phyloP scores from a whole-genome alignment of 2,888 invertebrate species.

The Dugesia japonica region DNA sequence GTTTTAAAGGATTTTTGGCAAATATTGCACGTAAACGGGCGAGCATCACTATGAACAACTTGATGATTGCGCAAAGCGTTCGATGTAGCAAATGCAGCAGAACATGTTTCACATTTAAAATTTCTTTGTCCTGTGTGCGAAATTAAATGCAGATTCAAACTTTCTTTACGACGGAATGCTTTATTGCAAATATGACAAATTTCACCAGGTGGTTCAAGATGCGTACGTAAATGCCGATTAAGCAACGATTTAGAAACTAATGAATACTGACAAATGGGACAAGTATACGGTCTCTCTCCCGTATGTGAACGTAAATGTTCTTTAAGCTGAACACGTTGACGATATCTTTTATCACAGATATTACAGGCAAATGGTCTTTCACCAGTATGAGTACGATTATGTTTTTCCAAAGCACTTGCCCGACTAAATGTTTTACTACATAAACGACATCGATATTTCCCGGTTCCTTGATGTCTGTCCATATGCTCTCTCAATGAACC shows the following conservation, averaged over 20 bases:
- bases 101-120: background rate
- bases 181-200: conserved; percentile 20
- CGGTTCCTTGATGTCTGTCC: conserved; percentile 14
- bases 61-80: background rate
- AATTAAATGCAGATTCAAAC: background rate
- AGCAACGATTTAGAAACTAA: conserved; percentile 24
- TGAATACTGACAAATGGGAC: conserved; percentile 16
- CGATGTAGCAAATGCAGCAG: background rate
- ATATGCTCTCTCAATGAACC: conserved; percentile 25
- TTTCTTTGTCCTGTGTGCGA: background rate
- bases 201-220: background rate
- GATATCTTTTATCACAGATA: conserved; percentile 16
- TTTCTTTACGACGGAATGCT: background rate
- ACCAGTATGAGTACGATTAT: conserved; percentile 5
- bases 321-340: background rate
- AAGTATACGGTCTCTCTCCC: conserved; percentile 20
- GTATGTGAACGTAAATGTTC: conserved; percentile 26
- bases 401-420: conserved; percentile 17
- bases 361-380: conserved; percentile 21
- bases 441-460: background rate
- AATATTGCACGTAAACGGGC: background rate
- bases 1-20: conserved; percentile 22
- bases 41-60: conserved; percentile 17
- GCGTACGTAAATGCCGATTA: conserved; percentile 22
- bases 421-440: conserved; percentile 24